Evolutionary conservation across 2,797 vertebrate genomes (phyloP).

Genomic region (Myiotriccus ornatus): DNA sequence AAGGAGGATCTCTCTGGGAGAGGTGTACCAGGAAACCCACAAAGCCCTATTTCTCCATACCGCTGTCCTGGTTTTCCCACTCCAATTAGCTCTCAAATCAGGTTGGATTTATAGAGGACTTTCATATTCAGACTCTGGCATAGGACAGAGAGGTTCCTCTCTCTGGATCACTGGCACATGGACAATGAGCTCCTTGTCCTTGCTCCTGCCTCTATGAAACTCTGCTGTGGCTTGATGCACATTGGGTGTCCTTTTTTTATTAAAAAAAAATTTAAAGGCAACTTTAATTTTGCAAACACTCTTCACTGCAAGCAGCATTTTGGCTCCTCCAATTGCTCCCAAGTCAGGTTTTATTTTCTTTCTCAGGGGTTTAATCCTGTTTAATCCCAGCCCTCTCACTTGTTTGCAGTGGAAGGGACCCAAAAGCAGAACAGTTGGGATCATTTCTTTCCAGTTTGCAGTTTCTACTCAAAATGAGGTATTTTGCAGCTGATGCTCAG

Average conservation of each 20-base stretch:
- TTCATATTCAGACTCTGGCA: background rate
- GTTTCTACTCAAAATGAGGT: background rate
- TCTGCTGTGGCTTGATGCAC: background rate
- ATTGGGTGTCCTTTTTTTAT: background rate
- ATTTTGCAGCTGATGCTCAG: constrained; percentile 9
- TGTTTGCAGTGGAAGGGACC: background rate
- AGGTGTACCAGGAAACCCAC: constrained; percentile 13
- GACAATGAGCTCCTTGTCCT: constrained; percentile 27
- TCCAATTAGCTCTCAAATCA: constrained; percentile 8
- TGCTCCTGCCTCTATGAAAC: background rate
- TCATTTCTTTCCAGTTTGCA: background rate
- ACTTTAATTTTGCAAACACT: background rate
- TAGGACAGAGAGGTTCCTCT: background rate
- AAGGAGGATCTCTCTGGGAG: background rate
- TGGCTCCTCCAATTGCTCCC: background rate
- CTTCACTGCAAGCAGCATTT: background rate
- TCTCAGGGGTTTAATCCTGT: fast-evolving
- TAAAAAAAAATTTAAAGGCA: background rate
- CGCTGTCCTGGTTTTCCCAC: background rate
- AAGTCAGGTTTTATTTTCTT: background rate
- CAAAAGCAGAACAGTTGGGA: background rate
- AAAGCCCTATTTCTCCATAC: background rate
- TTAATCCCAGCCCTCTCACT: background rate
- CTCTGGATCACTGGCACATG: background rate
- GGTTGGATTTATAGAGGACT: background rate